Evolutionary conservation across 2,113 vertebrate genomes (phyloP).

Genomic region (Petrocephalus zakoni): DNA sequence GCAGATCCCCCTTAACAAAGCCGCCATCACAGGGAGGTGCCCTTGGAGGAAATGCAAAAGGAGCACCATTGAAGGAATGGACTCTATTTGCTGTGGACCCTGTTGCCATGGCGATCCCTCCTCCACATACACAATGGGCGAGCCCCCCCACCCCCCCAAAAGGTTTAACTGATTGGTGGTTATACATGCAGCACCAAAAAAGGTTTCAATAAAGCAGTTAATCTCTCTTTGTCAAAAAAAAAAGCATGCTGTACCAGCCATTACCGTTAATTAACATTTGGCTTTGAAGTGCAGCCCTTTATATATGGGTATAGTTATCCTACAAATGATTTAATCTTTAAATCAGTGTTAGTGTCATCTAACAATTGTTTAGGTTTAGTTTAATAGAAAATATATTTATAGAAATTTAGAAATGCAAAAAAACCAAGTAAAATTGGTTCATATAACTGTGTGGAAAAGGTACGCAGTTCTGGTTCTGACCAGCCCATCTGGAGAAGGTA

Average conservation of each 20-base stretch:
- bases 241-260: neutral
- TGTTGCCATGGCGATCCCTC: constrained; percentile 11
- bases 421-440: neutral
- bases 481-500: neutral
- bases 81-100: neutral
- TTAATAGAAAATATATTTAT: neutral
- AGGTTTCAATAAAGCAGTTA: neutral
- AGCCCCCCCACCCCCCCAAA: neutral
- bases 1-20: neutral
- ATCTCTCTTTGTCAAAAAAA: neutral
- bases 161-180: neutral
- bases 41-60: neutral
- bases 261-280: neutral
- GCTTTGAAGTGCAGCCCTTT: neutral
- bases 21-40: neutral
- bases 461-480: neutral
- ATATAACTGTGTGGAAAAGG: neutral
- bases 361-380: neutral
- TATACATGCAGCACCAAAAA: neutral
- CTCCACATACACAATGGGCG: neutral
- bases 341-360: neutral
- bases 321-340: neutral
- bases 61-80: neutral
- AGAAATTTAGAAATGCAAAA: neutral
- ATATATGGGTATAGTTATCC: neutral